Base-by-base conservation (phyloP, 2,797 vertebrate species). In the Oreonectes daqikongensis region DNA sequence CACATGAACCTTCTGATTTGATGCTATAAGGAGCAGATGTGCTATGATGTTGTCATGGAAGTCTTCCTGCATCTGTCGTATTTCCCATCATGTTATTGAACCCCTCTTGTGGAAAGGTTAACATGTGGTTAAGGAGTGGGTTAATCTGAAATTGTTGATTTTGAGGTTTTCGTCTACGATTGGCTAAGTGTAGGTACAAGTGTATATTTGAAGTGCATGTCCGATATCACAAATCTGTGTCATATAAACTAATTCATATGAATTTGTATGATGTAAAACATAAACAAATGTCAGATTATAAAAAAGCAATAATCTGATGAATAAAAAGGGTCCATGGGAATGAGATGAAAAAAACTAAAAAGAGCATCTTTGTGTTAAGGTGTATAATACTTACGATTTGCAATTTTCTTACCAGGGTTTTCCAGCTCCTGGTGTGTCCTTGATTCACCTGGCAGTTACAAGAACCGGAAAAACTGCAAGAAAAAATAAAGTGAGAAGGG, bases 401-500 rank as follows among this genome's bases (percentile, higher is more conserved):
- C 64, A 65, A 53, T 69, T 76, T 53, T 69, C 38, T 40, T 40
- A 48, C 35, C 50, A 59, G 57, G 26, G 20, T 18, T 24, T 15
- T 53, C 28, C 63, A 42, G 22, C 61, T 77, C 8, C 6, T 20
- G 57, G 42, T 18, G 5, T 61, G 61, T 63, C 57, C 48, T 17
- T 6, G 44, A 57, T 80, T 74, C 60, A 77, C 66, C 66, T 70
- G 53, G 12, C 78, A 88, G 85, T 82, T 81, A 79, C 75, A 55
- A 79, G 77, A 76, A 18, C 20, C 61, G 2, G 48, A 72, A 52
- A 63, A 48, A 12, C 14, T 14, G 8, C n/a, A 24, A 69, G 35
- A 79, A 68, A 69, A 24, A 50, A 79, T 38, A 79, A 38, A 73
- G 10, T 72, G 55, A 80, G 78, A 80, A 30, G 72, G 32, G 40